Conservation (phyloP, 1,140 invertebrate species). For the Drosophila busckii region DNA sequence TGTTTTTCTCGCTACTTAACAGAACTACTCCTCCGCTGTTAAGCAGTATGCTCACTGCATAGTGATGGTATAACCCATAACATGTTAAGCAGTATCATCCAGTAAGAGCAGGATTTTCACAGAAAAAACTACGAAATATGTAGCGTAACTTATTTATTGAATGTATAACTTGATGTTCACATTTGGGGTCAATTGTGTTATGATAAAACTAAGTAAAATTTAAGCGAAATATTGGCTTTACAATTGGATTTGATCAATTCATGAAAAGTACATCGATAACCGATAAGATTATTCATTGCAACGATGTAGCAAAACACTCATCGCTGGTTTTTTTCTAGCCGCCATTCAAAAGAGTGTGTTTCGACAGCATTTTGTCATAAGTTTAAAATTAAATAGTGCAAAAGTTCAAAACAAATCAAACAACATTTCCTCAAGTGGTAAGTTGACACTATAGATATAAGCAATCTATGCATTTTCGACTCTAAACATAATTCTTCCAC, state of each 20-base stretch:
- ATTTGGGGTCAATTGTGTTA: too few relatives aligned
- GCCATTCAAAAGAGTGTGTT: conserved; percentile 44
- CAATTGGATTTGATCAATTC: too few relatives aligned
- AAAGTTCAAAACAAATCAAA: conserved; percentile 13
- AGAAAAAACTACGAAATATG: too few relatives aligned
- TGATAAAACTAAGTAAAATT: too few relatives aligned
- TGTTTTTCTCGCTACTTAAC: conserved; percentile 17
- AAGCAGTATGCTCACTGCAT: neutral
- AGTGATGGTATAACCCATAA: too few relatives aligned
- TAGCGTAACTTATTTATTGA: too few relatives aligned
- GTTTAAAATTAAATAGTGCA: conserved; percentile 21
- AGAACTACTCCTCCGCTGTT: conserved; percentile 23
- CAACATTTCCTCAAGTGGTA: conserved; percentile 8
- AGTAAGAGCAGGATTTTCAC: too few relatives aligned
- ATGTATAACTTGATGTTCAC: too few relatives aligned
- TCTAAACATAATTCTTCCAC: conserved; percentile 1
- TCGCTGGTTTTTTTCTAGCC: conserved; percentile 38
- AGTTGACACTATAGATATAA: conserved; percentile 6
- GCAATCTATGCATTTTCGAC: neutral
- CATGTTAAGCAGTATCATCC: too few relatives aligned
- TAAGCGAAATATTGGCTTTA: too few relatives aligned
- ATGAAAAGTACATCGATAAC: conserved; percentile 2
- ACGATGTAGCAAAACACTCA: conserved; percentile 29
- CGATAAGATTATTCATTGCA: conserved; percentile 8
- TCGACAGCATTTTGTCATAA: conserved; percentile 20